A percentile compares a stretch with the other conserved stretches of the same genome.
phyloP scores from a whole-genome alignment of 2,797 vertebrate species.

The Furcifer pardalis region DNA sequence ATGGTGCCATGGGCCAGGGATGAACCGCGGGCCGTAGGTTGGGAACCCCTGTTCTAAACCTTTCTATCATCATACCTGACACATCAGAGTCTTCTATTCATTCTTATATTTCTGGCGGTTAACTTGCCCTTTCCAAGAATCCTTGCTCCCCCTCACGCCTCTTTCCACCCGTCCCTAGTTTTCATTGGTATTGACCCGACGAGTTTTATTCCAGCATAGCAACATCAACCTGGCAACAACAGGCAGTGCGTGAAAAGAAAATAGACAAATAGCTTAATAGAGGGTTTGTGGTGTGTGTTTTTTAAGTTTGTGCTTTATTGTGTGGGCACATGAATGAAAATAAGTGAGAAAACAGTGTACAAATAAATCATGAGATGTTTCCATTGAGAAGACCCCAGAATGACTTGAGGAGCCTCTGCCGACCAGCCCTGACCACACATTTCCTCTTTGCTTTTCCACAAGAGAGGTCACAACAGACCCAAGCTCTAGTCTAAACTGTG shows the following conservation, averaged over 20 bases:
- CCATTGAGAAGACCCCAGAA: slow-evolving; percentile 37
- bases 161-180: not conserved
- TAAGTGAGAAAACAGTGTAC: slow-evolving; percentile 58
- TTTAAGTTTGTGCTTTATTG: slow-evolving; percentile 38
- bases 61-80: not conserved
- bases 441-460: slow-evolving; percentile 11
- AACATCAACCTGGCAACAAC: slow-evolving; percentile 72
- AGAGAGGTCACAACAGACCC: slow-evolving; percentile 58
- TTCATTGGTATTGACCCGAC: slow-evolving; percentile 23
- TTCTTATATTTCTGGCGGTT: not conserved
- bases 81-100: rapidly evolving
- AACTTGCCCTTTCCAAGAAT: not conserved
- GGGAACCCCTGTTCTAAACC: too few species aligned
- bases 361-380: slow-evolving; percentile 66
- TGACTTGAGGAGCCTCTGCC: slow-evolving; percentile 44
- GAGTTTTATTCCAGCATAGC: slow-evolving; percentile 63
- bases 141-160: not conserved
- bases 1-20: too few species aligned
- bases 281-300: slow-evolving; percentile 50
- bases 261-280: slow-evolving; percentile 62
- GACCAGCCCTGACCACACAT: slow-evolving; percentile 18
- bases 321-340: slow-evolving; percentile 53
- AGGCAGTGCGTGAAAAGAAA: slow-evolving; percentile 61
- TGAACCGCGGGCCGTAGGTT: too few species aligned
- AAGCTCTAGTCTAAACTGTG: slow-evolving; percentile 34